Evolutionary conservation across 2,797 vertebrate genomes (phyloP).

Genomic region (Kryptolebias ocellatus): DNA sequence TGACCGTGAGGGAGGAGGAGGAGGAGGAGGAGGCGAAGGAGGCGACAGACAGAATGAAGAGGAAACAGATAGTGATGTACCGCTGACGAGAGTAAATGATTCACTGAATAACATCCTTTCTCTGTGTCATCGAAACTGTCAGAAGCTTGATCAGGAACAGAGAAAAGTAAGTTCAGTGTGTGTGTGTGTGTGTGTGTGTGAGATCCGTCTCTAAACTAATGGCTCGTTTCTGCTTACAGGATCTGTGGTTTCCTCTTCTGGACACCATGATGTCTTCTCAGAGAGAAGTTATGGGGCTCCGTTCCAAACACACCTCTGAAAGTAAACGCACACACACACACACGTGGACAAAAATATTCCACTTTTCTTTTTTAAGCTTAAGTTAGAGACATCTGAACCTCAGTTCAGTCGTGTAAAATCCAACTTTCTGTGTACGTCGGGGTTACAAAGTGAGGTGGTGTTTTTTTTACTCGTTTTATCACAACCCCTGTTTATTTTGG

Average conservation of each 20-base stretch:
- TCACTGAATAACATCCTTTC: conserved; percentile 85
- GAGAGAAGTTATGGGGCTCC: conserved; percentile 82
- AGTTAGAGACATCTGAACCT: no score
- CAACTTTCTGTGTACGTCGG: no score
- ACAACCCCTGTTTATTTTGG: no score
- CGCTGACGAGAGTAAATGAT: conserved; percentile 80
- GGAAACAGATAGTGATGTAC: conserved; percentile 27
- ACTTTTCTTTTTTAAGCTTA: no score
- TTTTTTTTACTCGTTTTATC: no score
- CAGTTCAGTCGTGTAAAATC: no score
- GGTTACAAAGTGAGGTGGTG: no score
- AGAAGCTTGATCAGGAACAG: conserved; percentile 88
- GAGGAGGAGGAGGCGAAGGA: neutral
- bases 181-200: neutral
- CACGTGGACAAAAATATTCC: neutral
- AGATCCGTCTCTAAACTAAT: neutral
- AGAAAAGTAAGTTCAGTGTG: conserved; percentile 83
- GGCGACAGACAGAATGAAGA: conserved; percentile 11
- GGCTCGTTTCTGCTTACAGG: conserved; percentile 66
- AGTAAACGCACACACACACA: conserved; percentile 71
- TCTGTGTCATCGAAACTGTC: conserved; percentile 91
- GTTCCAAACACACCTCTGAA: conserved; percentile 79
- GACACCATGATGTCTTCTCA: conserved; percentile 96
- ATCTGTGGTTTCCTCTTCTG: conserved; percentile 93
- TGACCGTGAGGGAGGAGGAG: neutral